phyloP scores from a whole-genome alignment of 2,113 vertebrate species.

The Callocephalon fimbriatum region DNA sequence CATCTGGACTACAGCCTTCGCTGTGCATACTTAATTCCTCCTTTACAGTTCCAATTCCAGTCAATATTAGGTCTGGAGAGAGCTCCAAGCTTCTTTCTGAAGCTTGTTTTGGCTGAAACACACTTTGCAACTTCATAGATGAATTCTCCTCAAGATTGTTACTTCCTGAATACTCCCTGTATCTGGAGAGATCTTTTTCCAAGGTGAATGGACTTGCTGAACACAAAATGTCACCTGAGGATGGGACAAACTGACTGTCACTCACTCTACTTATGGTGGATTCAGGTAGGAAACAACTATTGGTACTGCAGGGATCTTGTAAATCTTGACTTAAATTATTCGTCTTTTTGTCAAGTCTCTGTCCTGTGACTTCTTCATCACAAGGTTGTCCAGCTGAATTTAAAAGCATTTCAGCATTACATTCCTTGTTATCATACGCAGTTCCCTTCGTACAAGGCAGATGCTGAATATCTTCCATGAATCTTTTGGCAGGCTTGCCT shows the following conservation, averaged over 20 bases:
- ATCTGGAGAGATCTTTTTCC: background rate
- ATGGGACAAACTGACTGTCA: background rate
- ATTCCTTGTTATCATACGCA: background rate
- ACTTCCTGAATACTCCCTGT: background rate
- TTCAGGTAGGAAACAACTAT: background rate
- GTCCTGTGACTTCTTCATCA: background rate
- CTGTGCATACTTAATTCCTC: background rate
- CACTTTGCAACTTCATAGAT: background rate
- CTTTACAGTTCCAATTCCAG: background rate
- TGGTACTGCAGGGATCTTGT: background rate
- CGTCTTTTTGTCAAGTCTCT: background rate
- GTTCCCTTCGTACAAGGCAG: background rate
- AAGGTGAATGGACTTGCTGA: background rate
- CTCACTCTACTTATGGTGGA: background rate
- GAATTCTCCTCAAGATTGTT: background rate
- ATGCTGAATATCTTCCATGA: background rate
- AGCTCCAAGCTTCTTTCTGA: background rate
- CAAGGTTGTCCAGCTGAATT: background rate
- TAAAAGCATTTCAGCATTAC: constrained; percentile 34
- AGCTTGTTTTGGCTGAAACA: background rate
- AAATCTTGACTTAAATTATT: background rate
- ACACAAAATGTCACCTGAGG: background rate
- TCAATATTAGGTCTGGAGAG: background rate
- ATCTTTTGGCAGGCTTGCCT: background rate
- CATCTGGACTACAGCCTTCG: background rate